Evolutionary conservation across 2,113 vertebrate genomes (phyloP).

Genomic region (Artemisiospiza belli): DNA sequence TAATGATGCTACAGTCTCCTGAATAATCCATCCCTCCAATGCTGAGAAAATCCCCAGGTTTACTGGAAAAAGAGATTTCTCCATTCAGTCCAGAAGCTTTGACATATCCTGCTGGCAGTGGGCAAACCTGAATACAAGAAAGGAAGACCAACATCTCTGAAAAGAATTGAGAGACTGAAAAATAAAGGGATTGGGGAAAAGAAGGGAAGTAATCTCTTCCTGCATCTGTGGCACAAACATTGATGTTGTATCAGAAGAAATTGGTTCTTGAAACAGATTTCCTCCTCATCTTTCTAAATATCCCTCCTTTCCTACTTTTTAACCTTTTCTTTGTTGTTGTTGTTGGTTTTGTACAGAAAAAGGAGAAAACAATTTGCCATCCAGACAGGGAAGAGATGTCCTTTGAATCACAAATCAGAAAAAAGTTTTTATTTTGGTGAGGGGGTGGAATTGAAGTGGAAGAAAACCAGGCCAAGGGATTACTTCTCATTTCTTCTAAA

Average conservation of each 20-base stretch:
- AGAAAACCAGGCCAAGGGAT: constrained; percentile 37
- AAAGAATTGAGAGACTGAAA: background rate
- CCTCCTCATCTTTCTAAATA: background rate
- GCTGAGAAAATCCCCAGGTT: background rate
- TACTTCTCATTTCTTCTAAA: constrained; percentile 15
- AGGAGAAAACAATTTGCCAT: background rate
- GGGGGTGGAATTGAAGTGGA: background rate
- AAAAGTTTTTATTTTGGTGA: background rate
- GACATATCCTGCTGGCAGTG: background rate
- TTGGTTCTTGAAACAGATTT: background rate
- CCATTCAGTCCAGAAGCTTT: background rate
- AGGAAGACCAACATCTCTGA: background rate
- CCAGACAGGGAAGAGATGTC: background rate
- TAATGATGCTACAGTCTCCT: background rate
- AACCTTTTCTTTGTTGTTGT: background rate
- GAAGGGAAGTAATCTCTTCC: background rate
- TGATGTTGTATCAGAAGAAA: background rate
- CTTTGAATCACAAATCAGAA: constrained; percentile 24
- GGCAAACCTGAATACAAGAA: background rate
- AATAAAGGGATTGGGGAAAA: background rate
- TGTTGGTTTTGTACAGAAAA: background rate
- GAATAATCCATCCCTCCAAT: background rate
- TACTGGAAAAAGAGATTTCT: background rate
- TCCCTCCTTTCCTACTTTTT: background rate
- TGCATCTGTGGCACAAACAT: background rate